A percentile compares a stretch with the other conserved stretches of the same genome.
Conservation (phyloP, 2,113 vertebrate genomes). For the Semnopithecus entellus region DNA sequence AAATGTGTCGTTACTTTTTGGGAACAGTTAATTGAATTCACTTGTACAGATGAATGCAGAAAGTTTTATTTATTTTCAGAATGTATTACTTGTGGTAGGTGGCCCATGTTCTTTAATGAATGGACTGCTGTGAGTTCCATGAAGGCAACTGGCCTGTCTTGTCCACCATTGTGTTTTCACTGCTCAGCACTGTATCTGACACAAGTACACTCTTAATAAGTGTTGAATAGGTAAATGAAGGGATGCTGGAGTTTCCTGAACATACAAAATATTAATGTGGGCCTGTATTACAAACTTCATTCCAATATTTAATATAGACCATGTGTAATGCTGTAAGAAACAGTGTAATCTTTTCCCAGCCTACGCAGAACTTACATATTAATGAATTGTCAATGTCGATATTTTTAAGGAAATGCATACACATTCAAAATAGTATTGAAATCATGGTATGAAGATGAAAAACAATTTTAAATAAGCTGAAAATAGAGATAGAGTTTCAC, state of each 20-base stretch:
- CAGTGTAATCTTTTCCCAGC: slow-evolving; percentile 7
- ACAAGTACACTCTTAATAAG: background rate
- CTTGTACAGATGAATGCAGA: background rate
- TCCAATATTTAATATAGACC: background rate
- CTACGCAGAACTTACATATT: background rate
- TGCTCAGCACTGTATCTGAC: background rate
- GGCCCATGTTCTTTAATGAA: background rate
- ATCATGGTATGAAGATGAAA: background rate
- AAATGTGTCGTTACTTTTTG: background rate
- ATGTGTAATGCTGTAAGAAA: slow-evolving; percentile 18
- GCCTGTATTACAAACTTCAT: background rate
- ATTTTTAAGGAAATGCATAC: slow-evolving; percentile 30
- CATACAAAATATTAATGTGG: background rate
- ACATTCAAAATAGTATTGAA: slow-evolving; percentile 30
- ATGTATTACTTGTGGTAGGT: slow-evolving; percentile 6
- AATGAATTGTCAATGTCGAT: background rate
- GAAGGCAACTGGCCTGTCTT: background rate
- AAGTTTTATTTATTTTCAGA: slow-evolving; percentile 43
- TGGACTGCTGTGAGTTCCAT: background rate
- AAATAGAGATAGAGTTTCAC: too few species aligned
- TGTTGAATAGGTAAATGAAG: slow-evolving; percentile 34
- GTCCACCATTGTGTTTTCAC: background rate
- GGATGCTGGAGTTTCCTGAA: background rate
- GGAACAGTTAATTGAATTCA: slow-evolving; percentile 1
- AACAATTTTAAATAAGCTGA: too few species aligned